Evolutionary conservation across 2,113 vertebrate genomes (phyloP).

Genomic region (Passerina amoena): DNA sequence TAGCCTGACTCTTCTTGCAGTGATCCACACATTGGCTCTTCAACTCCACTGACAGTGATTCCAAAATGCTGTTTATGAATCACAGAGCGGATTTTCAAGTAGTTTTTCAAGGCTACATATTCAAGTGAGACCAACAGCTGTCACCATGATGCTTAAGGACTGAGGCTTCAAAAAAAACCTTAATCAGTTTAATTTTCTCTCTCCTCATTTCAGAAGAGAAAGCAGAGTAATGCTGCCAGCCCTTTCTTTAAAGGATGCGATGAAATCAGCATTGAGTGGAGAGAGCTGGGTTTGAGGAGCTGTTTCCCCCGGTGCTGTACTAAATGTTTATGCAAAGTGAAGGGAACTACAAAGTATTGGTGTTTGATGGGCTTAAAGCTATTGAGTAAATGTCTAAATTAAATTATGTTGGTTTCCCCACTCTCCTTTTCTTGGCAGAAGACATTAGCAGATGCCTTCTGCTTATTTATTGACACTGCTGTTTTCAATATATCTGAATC

Average conservation of each 20-base stretch:
- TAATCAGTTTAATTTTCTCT: neutral
- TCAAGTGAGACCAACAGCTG: conserved; percentile 11
- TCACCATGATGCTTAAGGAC: neutral
- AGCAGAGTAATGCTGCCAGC: neutral
- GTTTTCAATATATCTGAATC: neutral
- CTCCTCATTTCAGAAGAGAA: neutral
- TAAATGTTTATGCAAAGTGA: neutral
- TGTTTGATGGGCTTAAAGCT: neutral
- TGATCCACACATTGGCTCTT: neutral
- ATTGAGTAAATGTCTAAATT: neutral
- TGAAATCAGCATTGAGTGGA: neutral
- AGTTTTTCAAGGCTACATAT: neutral
- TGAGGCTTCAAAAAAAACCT: neutral
- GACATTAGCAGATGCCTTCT: neutral
- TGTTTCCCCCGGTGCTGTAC: neutral
- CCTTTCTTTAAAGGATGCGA: neutral
- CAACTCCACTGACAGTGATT: neutral
- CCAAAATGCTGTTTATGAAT: neutral
- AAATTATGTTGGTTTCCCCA: neutral
- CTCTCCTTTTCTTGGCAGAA: neutral
- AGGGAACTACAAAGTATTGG: neutral
- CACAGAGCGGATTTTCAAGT: neutral
- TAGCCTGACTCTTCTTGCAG: neutral
- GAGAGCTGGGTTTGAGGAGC: neutral
- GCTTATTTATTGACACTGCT: neutral